Base-by-base conservation (phyloP, 92 coral and sea anemone genomes). In the Epizoanthus fatuus region DNA sequence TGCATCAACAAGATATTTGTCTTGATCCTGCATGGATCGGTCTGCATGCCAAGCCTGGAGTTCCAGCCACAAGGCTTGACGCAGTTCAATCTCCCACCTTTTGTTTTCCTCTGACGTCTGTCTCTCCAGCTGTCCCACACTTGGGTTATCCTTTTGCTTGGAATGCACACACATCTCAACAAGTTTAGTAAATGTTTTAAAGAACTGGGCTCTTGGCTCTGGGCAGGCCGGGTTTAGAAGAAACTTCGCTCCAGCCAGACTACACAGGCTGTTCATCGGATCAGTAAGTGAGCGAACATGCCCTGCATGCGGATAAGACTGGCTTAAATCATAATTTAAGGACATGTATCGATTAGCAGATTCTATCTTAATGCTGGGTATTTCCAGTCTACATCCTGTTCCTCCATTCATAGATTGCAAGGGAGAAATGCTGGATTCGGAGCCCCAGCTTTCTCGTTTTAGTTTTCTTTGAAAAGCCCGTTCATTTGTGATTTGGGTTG, bases 31-130 rank as follows among this genome's bases (percentile, higher is more conserved):
- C 99, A 96, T 96, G 0, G 95, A 89, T 56, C 95, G 85, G 25
- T 88, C 92, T 14, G 93, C 94, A 54, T 93, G 97, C 99, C 99
- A 96, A 3, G 99, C 98, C 74, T 96, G 95, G 17, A 96, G 80
- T 59, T 96, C 99, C 63, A 96, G 87, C 99, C 99, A 96, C 64
- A 96, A 62, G 2, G 98, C 98, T 81, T 92, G 96, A 0, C 93
- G 86, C 49, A 88, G 79, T 71, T 92, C 94, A 0, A 96, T 88
- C 79, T 96, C 95, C 90, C 93, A 96, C 44, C 90, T 90, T 72
- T 92, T 95, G 40, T 83, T 90, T 56, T 96, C 99, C 53, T 92
- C 98, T 16, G 95, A 92, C 22, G 86, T 89, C 87, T 94, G 98
- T 17, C 93, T 76, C 74, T 94, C 98, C 22, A 92, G 52, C 19